These are phyloP conservation scores for Phthorimaea operculella DNA, from an alignment of 1,140 invertebrate species.

Conservation along the genomic window DNA sequence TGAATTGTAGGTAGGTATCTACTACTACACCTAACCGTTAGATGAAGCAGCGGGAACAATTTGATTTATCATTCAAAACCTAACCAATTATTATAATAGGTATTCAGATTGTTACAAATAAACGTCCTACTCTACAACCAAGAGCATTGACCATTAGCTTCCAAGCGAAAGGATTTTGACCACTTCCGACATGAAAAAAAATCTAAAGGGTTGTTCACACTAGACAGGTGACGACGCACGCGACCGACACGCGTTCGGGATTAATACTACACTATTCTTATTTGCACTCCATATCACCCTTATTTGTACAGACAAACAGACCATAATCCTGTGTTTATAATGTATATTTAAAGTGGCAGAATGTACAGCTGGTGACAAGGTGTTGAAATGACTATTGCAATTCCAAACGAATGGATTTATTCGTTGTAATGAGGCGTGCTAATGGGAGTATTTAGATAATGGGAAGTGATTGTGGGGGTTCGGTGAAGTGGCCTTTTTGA, in stretches of 20 bases:
- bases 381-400: background rate
- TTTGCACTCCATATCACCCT: background rate
- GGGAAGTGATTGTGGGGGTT: too few relatives aligned
- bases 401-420: too few relatives aligned
- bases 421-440: too few relatives aligned
- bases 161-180: background rate
- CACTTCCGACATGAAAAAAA: slow-evolving; percentile 11
- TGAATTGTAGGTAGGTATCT: too few relatives aligned
- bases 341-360: background rate
- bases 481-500: too few relatives aligned
- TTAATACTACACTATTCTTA: slow-evolving; percentile 18
- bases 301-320: background rate
- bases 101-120: too few relatives aligned
- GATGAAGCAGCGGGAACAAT: too few relatives aligned
- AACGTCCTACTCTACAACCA: too few relatives aligned
- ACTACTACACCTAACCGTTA: too few relatives aligned
- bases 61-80: too few relatives aligned
- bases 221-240: slow-evolving; percentile 27
- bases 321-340: background rate
- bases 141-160: background rate
- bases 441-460: too few relatives aligned
- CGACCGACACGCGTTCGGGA: slow-evolving; percentile 33
- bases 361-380: background rate
- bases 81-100: too few relatives aligned
- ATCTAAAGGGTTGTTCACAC: slow-evolving; percentile 13